Conservation (phyloP, 2,888 invertebrate genomes). For the Nomada fucata region DNA sequence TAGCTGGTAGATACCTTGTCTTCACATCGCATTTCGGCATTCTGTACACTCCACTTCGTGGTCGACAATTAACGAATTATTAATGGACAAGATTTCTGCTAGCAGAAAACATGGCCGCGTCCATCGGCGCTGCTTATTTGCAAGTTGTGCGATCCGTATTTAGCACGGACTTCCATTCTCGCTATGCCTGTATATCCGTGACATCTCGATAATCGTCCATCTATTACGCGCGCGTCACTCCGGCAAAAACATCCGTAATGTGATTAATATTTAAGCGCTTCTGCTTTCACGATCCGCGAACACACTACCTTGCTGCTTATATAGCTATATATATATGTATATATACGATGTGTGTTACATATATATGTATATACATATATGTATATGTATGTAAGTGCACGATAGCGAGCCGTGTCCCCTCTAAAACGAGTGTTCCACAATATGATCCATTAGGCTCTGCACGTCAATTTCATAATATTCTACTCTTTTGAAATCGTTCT, state of each 20-base stretch:
- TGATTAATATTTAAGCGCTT: constrained; percentile 73
- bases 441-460: constrained; percentile 34
- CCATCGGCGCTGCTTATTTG: constrained; percentile 76
- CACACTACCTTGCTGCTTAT: constrained; percentile 68
- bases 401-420: constrained; percentile 50
- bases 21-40: constrained; percentile 99
- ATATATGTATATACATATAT: constrained; percentile 22
- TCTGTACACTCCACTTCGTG: constrained; percentile 80
- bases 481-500: too few relatives aligned
- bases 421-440: constrained; percentile 53
- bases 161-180: constrained; percentile 70
- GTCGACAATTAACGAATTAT: constrained; percentile 66
- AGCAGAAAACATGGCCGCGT: constrained; percentile 84
- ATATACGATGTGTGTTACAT: constrained; percentile 9
- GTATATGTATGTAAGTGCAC: constrained; percentile 4
- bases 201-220: constrained; percentile 67
- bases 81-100: constrained; percentile 82
- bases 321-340: constrained; percentile 29
- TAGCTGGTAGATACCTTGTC: constrained; percentile 98
- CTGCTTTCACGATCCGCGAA: constrained; percentile 69
- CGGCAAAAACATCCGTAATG: constrained; percentile 75
- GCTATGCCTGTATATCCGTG: constrained; percentile 54
- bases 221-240: constrained; percentile 74
- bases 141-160: constrained; percentile 63
- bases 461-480: too few relatives aligned